Base-by-base conservation (phyloP, 2,888 invertebrate genomes). In the Heliconius erato region DNA sequence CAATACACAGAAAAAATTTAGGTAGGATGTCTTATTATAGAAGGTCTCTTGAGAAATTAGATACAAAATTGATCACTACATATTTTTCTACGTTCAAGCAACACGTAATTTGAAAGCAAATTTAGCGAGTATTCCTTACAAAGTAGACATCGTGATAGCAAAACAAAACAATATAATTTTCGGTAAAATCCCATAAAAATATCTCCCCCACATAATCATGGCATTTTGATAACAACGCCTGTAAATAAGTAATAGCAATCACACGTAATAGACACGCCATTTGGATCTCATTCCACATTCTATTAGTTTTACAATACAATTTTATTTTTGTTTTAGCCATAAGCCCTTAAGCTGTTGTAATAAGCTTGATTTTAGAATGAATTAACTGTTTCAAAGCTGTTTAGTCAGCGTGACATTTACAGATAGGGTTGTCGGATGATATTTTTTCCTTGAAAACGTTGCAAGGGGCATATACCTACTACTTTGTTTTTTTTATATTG, bases 271-370 rank as follows among this genome's bases (percentile, higher is more conserved):
- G 83, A 83, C 83, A 81, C 83, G 85, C 76, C 79, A 85, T 82
- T 82, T 79, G 79, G 79, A 79, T 81, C 86, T 88, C 88, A 90
- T 91, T 90, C 86, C 82, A 78, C 76, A 91, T 91, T 91, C 91
- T 89, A 90, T 90, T 89, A 88, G 87, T 89, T 88, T 88, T 88
- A 89, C 88, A 84, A 80, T 49, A 69, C 69, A 74, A 28, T 40
- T 71, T 80, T 76, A 76, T 14, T 16, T 74, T 69, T 67, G 19
- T 65, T 28, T n/a, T 19, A 35, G 80, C 67, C 35, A 67, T 77
- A 40, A 76, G 63, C 74, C 78, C 80, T 79, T 80, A 85, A 79
- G 54, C 23, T 35, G 2, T 65, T 19, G 14, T 0, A 2, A 54
- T 86, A 86, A 76, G 80, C 83, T 84, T 84, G 40, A 79, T 79